Conservation (phyloP, 2,113 vertebrate species). For the Lagopus muta region DNA sequence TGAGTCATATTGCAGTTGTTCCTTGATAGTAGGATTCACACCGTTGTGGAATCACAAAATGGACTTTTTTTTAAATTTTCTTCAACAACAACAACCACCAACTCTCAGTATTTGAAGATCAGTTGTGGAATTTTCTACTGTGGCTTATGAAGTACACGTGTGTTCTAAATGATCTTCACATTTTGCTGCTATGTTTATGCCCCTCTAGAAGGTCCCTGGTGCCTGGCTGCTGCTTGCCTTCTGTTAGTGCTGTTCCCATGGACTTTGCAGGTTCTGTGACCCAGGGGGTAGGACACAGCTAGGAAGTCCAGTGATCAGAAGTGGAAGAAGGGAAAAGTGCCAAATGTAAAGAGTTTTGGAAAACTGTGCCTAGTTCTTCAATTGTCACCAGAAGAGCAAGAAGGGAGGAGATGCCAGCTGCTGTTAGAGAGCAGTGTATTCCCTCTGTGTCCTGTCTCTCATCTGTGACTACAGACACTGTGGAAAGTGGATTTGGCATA, state of each 20-base stretch:
- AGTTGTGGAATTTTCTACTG: not conserved
- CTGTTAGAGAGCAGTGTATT: not conserved
- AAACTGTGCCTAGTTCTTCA: not conserved
- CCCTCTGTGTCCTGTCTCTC: not conserved
- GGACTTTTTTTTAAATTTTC: not conserved
- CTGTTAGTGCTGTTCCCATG: not conserved
- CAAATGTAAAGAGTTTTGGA: not conserved
- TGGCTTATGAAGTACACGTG: not conserved
- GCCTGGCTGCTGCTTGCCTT: not conserved
- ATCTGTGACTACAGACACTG: not conserved
- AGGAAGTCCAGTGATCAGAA: not conserved
- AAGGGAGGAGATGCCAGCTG: not conserved
- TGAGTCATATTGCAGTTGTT: not conserved
- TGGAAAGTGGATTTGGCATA: not conserved
- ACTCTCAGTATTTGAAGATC: not conserved
- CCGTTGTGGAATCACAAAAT: not conserved
- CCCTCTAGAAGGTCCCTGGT: not conserved
- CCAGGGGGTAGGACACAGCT: not conserved
- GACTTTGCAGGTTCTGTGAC: not conserved
- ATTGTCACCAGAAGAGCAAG: not conserved
- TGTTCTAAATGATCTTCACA: not conserved
- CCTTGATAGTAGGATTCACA: slow-evolving; percentile 6
- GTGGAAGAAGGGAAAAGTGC: not conserved
- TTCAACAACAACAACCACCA: not conserved
- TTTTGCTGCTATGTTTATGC: not conserved